Percentiles rank a stretch among this genome's conserved stretches.
These are phyloP conservation scores for Elgaria multicarinata DNA, from an alignment of 2,113 vertebrate genomes.

Conservation along the genomic window DNA sequence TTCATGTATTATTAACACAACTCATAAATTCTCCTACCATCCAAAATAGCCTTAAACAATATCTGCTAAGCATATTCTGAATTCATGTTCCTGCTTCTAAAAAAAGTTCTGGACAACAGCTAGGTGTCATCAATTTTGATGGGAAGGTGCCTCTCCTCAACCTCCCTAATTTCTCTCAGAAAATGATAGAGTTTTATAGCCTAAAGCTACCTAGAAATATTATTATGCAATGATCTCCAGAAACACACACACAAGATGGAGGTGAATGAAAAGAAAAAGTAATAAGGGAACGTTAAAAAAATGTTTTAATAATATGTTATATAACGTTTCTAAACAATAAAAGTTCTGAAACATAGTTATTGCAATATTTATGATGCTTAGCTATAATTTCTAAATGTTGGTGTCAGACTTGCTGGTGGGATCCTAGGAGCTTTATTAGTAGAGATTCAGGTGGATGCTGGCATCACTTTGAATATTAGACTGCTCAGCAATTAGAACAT, in stretches of 20 bases:
- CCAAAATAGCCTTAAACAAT: slow-evolving; percentile 76
- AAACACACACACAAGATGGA: not conserved
- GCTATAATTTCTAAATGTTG: not conserved
- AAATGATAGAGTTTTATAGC: slow-evolving; percentile 72
- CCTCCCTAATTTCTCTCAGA: slow-evolving; percentile 62
- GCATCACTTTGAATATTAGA: not conserved
- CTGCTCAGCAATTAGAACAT: not conserved
- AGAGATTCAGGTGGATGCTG: not conserved
- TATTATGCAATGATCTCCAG: slow-evolving; percentile 41
- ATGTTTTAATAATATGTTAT: not conserved
- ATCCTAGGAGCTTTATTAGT: not conserved
- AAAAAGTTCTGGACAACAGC: slow-evolving; percentile 69
- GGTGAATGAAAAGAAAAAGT: not conserved
- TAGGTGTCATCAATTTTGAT: slow-evolving; percentile 73
- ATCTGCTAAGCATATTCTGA: slow-evolving; percentile 60
- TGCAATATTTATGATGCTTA: not conserved
- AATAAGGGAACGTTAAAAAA: not conserved
- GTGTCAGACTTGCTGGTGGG: not conserved
- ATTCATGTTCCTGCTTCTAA: slow-evolving; percentile 54
- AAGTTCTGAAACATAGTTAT: not conserved
- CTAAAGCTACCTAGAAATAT: slow-evolving; percentile 70
- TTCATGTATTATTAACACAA: slow-evolving; percentile 78
- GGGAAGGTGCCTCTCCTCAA: slow-evolving; percentile 59
- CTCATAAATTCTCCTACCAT: slow-evolving; percentile 74
- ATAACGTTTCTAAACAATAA: not conserved